Evolutionary conservation across 2,888 invertebrate species (phyloP).

Genomic region (Eurois occulta): DNA sequence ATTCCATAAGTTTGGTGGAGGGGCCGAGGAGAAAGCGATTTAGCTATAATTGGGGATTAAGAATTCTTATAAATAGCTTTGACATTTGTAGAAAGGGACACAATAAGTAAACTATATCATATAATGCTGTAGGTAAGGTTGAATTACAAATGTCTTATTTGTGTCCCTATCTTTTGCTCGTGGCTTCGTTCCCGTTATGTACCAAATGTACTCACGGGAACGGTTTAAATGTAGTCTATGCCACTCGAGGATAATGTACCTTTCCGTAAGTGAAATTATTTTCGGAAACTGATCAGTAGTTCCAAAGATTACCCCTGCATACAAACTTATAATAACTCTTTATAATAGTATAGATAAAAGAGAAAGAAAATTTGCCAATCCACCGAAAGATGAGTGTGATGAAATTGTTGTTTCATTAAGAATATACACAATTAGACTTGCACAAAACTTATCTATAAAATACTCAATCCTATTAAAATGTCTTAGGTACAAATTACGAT

Average conservation of each 20-base stretch:
- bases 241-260: no score
- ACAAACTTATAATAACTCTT: no score
- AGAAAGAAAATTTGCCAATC: not conserved
- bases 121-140: not conserved
- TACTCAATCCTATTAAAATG: not conserved
- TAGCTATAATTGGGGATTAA: not conserved
- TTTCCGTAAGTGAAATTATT: no score
- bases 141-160: not conserved
- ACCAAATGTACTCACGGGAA: no score
- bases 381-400: not conserved
- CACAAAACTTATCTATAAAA: not conserved
- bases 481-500: not conserved
- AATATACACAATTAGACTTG: not conserved
- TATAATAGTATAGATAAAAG: not conserved
- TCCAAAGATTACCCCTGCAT: no score
- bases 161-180: no score
- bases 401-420: not conserved
- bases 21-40: constrained; percentile 44
- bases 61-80: not conserved
- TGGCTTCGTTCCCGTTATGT: no score
- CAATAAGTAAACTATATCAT: not conserved
- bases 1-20: constrained; percentile 67
- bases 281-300: no score
- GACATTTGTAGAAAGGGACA: not conserved
- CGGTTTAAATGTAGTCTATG: no score